Base-by-base conservation (phyloP, 2,888 invertebrate species). In the Barypeithes pellucidus region DNA sequence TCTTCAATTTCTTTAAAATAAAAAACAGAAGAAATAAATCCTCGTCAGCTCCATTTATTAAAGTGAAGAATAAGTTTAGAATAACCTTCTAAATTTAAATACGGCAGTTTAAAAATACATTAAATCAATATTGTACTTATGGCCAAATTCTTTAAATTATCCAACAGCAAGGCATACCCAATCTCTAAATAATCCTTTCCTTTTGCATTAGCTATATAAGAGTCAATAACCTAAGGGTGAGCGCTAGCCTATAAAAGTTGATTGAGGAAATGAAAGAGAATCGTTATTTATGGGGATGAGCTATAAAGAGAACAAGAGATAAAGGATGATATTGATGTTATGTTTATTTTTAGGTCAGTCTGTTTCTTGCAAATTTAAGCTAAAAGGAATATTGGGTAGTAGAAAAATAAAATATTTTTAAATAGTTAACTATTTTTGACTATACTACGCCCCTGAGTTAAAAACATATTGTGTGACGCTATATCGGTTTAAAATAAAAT, bases 231-330 rank as follows among this genome's bases (percentile, higher is more conserved):
- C 57, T 57, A 33, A 59, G 41, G 24, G 67, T 16, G 67, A 59
- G 67, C 67, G 57, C 43, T 67, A 59, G 29, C 67, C 67, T 43
- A 45, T 57, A 67, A 67, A 67, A 67, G 57, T 59, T 67, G 67
- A 67, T 67, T 67, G 67, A 67, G 59, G 59, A 59, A 67, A 41
- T 57, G 57, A 45, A 54, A 67, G 67, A 24, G 57, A 41, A 67
- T 67, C 59, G 67, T 16, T 67, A 67, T 67, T 67, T 67, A 59
- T 54, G 41, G 18, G 43, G 43, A 33, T 22, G 45, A 63, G 47
- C 33, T 63, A 63, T 63, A 63, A 63, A 33, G 60, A 43, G 29
- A 45, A 63, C 47, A 47, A 47, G 14, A 63, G 47, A 63, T 63
- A 63, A 47, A 63, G 33, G 29, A 14, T 0, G 24, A 63, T 63